Evolutionary conservation across 2,797 vertebrate genomes (phyloP), one percentile per base, ranked within the genome.

Genomic region (Muscicapa comitata): DNA sequence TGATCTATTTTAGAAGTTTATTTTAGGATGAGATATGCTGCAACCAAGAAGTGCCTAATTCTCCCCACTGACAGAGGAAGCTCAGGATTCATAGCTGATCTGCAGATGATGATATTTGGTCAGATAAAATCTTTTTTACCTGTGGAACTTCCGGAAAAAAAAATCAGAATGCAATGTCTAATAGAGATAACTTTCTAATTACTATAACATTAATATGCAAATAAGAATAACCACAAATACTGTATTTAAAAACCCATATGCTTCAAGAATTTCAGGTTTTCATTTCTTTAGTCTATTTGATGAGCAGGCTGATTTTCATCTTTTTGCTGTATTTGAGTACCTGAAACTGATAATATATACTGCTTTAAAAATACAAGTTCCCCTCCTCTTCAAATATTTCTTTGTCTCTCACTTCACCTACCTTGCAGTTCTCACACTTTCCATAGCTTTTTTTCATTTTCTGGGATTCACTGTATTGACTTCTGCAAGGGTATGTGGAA

Each of bases 1-100:
- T 94, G 42, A 90, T 91, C 72, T 90, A 72, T 90, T 96, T 94
- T 57, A 88, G 57, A 90, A 92, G 25, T 73, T 67, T 93, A 59
- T 91, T 96, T 94, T 77, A 86, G 54, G 62, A 83, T 61, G n/a
- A 88, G 31, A 54, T 66, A 58, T 25, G 20, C 47, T 77, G 76
- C 35, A 75, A 35, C 20, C 58, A 68, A 90, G 61, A 91, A 90
- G 21, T 51, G 18, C 47, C 51, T 77, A 2, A 62, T 91, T 93
- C 76, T 90, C 65, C 58, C 29, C 28, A 75, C 10, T 3, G 13
- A 40, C 16, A 67, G 21, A 47, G 25, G 25, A 94, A 88, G n/a
- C 23, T 58, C 42, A 58, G 42, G 38, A 71, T 88, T 43, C 94
- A 88, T 21, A 85, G 20, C 20, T 92, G 43, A 93, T 35, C 26